phyloP scores from a whole-genome alignment of 1,140 invertebrate genomes.

The Wiebesia pumilae region DNA sequence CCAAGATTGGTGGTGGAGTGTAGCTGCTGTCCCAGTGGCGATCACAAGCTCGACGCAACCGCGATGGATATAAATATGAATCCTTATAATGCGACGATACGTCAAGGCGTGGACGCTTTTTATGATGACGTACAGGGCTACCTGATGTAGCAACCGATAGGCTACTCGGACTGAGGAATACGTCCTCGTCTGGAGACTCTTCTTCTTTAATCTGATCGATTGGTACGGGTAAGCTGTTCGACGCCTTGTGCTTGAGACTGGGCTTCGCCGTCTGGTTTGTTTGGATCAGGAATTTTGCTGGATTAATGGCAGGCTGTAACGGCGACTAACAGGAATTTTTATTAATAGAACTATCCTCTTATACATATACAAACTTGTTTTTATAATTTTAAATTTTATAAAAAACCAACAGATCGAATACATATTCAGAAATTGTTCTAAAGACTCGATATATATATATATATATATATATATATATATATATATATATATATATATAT shows the following conservation, averaged over 20 bases:
- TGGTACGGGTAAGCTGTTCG: slow-evolving; percentile 65
- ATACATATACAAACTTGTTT: neutral
- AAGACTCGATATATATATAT: no score
- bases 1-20: slow-evolving; percentile 94
- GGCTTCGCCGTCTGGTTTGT: slow-evolving; percentile 61
- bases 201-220: slow-evolving; percentile 77
- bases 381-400: no score
- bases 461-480: no score
- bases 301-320: slow-evolving; percentile 66
- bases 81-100: slow-evolving; percentile 61
- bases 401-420: no score
- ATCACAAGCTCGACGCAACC: slow-evolving; percentile 76
- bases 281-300: slow-evolving; percentile 70
- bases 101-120: slow-evolving; percentile 80
- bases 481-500: no score
- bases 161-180: slow-evolving; percentile 86
- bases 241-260: slow-evolving; percentile 64
- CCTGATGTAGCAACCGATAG: slow-evolving; percentile 74
- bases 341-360: neutral
- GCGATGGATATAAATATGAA: slow-evolving; percentile 76
- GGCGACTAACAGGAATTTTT: neutral
- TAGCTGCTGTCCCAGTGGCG: slow-evolving; percentile 82
- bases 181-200: slow-evolving; percentile 77
- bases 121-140: slow-evolving; percentile 79
- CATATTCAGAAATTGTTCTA: no score